These are phyloP conservation scores for Girardia tigrina DNA, from an alignment of 2,888 invertebrate species.

Conservation along the genomic window DNA sequence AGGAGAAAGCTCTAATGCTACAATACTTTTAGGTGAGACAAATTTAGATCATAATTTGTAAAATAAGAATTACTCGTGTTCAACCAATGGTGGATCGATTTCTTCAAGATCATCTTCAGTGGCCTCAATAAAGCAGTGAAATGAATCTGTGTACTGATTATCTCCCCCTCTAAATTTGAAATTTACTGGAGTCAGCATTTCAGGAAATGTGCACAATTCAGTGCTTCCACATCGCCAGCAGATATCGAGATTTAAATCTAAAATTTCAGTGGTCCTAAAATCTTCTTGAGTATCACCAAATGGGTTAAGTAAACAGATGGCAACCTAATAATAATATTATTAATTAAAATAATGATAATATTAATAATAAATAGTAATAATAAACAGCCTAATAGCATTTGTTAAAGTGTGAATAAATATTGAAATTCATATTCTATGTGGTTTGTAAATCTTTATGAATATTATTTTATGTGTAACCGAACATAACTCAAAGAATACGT, in stretches of 20 bases:
- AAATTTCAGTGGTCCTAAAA: neutral
- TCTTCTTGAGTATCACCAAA: slow-evolving; percentile 5
- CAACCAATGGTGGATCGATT: neutral
- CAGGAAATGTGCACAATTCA: slow-evolving; percentile 2
- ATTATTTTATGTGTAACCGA: too few relatives aligned
- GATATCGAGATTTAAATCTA: slow-evolving; percentile 9
- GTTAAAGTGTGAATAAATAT: too few relatives aligned
- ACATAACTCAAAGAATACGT: too few relatives aligned
- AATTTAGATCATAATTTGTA: neutral
- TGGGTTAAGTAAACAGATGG: neutral
- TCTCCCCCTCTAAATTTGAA: slow-evolving; percentile 6
- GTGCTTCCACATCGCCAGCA: slow-evolving; percentile 4
- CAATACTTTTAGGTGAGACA: neutral
- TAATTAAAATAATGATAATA: too few relatives aligned
- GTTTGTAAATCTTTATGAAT: too few relatives aligned
- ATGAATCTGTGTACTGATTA: neutral
- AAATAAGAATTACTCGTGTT: neutral
- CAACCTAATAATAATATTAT: too few relatives aligned
- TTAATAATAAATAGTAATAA: too few relatives aligned
- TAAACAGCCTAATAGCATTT: too few relatives aligned
- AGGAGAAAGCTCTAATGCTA: neutral
- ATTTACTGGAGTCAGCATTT: neutral
- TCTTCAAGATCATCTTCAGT: slow-evolving; percentile 18
- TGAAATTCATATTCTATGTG: too few relatives aligned
- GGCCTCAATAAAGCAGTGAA: slow-evolving; percentile 2